Evolutionary conservation across 2,888 invertebrate genomes (phyloP), one percentile per base, ranked within the genome.

Genomic region (Zele albiditarsus): DNA sequence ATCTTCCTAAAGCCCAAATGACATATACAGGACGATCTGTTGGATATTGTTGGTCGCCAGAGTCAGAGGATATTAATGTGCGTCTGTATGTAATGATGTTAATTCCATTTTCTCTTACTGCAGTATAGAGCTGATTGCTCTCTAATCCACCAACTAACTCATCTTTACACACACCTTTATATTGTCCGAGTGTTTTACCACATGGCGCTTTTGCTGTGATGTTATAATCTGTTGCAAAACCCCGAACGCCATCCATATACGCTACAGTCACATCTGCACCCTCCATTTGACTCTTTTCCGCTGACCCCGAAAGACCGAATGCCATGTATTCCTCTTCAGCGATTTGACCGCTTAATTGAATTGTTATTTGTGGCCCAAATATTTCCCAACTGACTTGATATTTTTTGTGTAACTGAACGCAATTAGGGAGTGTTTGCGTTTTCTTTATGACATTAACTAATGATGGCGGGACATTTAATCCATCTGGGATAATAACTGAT

Each of bases 301-400:
- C 90, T 0, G 94, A 93, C 67, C 97, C 97, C 28, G 97, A 97
- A 71, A 97, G 90, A 42, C 97, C 97, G 89, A 97, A 97, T 16
- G 96, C 94, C 93, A 97, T 94, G 90, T 97, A 97, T 82, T 96
- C 96, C 83, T 94, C 91, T 80, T 93, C 92, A 92, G 84, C 89
- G 65, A 95, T 92, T 91, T 94, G 94, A 0, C 94, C 97, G 14
- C 95, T 94, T 14, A 97, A 90, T 88, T 97, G 94, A 73, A 97
- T 91, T 10, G 97, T 97, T 79, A 97, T 93, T 87, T 94, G 94
- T 27, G 95, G 95, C 0, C 97, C 97, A 89, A 97, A 97, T 31
- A 97, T 94, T 88, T 97, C 97, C 97, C 97, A 97, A 12, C 95
- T 94, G 1, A 96, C 92, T 90, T 96, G 96, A 80, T 94, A 91